These are phyloP conservation scores for Anabas testudineus DNA, from an alignment of 2,797 vertebrate genomes.

Conservation along the genomic window DNA sequence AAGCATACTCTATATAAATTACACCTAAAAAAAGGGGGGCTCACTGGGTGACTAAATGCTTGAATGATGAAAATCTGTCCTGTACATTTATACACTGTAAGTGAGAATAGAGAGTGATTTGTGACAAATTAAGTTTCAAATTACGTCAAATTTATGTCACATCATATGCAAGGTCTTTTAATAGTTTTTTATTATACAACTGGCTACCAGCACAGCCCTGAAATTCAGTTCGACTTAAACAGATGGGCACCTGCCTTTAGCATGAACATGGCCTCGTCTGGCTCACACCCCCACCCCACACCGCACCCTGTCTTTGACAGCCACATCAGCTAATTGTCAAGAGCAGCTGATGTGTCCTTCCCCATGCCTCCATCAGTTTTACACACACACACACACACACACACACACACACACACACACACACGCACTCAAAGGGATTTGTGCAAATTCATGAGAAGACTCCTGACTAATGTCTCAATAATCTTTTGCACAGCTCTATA, in stretches of 20 bases:
- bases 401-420: constrained; percentile 14
- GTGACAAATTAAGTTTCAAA: too few species aligned
- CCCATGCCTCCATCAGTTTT: constrained; percentile 34
- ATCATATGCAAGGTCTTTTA: too few species aligned
- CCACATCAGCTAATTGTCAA: constrained; percentile 70
- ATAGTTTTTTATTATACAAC: too few species aligned
- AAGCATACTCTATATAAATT: too few species aligned
- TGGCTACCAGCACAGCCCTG: neutral
- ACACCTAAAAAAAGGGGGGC: too few species aligned
- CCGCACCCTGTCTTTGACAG: constrained; percentile 37
- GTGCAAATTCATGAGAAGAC: constrained; percentile 44
- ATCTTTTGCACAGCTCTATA: constrained; percentile 31
- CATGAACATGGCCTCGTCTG: constrained; percentile 33
- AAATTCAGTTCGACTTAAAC: neutral
- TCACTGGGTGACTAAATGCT: too few species aligned
- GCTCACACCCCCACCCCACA: constrained; percentile 7
- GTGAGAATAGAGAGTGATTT: too few species aligned
- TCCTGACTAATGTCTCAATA: constrained; percentile 39
- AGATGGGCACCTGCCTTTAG: neutral
- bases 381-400: constrained; percentile 8
- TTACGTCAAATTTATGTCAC: too few species aligned
- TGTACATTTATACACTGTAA: too few species aligned
- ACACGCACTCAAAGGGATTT: constrained; percentile 39
- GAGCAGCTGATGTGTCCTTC: constrained; percentile 60
- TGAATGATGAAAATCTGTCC: too few species aligned